These are phyloP conservation scores for Tyrannus savana DNA, from an alignment of 2,113 vertebrate genomes.

Conservation along the genomic window DNA sequence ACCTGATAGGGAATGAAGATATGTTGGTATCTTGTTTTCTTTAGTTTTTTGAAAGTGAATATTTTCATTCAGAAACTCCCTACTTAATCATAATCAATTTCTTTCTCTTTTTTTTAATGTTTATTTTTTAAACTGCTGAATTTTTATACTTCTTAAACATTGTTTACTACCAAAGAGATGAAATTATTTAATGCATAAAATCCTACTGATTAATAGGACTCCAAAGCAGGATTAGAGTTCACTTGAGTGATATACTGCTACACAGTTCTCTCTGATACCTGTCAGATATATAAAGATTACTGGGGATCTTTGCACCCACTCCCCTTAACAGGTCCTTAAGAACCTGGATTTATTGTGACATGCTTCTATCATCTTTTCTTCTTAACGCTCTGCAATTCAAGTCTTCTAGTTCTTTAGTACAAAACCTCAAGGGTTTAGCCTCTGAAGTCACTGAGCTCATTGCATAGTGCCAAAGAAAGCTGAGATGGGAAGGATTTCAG, in stretches of 20 bases:
- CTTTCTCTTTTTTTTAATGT: background rate
- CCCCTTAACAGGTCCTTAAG: background rate
- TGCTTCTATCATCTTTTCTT: background rate
- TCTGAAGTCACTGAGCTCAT: background rate
- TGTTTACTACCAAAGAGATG: background rate
- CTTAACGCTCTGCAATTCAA: background rate
- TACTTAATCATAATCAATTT: background rate
- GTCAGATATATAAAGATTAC: background rate
- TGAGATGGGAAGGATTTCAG: constrained; percentile 3
- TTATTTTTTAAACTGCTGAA: background rate
- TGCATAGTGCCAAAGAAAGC: background rate
- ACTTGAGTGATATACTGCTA: background rate
- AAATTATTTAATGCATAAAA: background rate
- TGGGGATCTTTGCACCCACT: background rate
- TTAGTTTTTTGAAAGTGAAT: background rate
- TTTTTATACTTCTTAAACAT: background rate
- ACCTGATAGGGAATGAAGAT: background rate
- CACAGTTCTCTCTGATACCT: background rate
- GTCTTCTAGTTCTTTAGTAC: background rate
- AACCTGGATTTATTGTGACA: background rate
- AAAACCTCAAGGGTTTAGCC: background rate
- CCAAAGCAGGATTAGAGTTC: background rate
- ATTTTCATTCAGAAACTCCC: background rate
- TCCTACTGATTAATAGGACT: background rate
- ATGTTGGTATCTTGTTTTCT: background rate